A percentile compares a stretch with the other conserved stretches of the same genome.
Evolutionary conservation across 2,888 invertebrate species (phyloP).

Genomic region (Glaucopsyche alexis): DNA sequence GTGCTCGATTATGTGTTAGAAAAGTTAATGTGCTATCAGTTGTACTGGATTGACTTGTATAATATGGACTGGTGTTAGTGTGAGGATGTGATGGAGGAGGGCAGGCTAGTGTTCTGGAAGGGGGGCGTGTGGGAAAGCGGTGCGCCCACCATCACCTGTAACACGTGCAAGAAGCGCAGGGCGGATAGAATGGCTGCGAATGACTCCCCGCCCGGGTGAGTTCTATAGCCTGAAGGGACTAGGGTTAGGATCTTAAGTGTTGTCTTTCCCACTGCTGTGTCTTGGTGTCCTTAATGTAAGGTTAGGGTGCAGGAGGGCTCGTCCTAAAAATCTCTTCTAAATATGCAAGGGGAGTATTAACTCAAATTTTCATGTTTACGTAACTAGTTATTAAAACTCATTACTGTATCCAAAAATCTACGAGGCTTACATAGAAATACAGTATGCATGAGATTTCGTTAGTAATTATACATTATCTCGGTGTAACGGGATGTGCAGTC

Average conservation of each 20-base stretch:
- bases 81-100: constrained; percentile 67
- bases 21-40: too few relatives aligned
- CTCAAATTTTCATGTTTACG: too few relatives aligned
- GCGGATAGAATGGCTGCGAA: constrained; percentile 69
- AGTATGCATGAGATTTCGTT: not conserved
- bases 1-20: too few relatives aligned
- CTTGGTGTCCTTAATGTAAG: too few relatives aligned
- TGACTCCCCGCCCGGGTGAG: constrained; percentile 68
- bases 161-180: constrained; percentile 71
- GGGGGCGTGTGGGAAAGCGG: constrained; percentile 70
- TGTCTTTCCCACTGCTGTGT: too few relatives aligned
- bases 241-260: too few relatives aligned
- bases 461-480: not conserved
- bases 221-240: constrained; percentile 25
- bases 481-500: not conserved
- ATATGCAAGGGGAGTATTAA: too few relatives aligned
- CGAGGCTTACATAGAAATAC: too few relatives aligned
- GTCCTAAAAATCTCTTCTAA: too few relatives aligned
- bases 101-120: constrained; percentile 72
- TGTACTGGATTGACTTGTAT: not conserved
- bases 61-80: constrained; percentile 31
- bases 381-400: too few relatives aligned
- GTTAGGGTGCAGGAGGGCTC: too few relatives aligned
- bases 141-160: constrained; percentile 67
- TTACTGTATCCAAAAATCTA: too few relatives aligned